A percentile compares a stretch with the other conserved stretches of the same genome.
These are phyloP conservation scores for Pentamera pediparva DNA, from an alignment of 53 echinoderm and acorn worm species.

Conservation along the genomic window DNA sequence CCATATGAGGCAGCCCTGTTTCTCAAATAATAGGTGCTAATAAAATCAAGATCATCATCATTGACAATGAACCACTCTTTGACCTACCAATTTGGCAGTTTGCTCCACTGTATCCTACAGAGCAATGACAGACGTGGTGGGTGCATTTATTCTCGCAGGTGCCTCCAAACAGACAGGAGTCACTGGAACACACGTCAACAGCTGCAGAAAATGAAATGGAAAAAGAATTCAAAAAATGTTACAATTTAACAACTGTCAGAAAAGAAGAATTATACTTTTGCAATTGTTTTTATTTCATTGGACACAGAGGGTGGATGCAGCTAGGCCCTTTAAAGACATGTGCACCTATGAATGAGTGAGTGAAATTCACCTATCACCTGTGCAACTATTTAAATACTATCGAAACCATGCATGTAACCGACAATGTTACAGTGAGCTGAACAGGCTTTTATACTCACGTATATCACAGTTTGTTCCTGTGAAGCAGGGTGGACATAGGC, in stretches of 20 bases:
- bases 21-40: background rate
- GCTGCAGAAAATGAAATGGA: background rate
- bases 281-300: background rate
- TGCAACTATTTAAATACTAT: too few species aligned
- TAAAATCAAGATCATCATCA: background rate
- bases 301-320: background rate
- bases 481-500: slow-evolving; percentile 51
- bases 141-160: slow-evolving; percentile 47
- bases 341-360: too few species aligned
- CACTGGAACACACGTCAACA: slow-evolving; percentile 8
- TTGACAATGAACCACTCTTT: background rate
- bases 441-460: background rate
- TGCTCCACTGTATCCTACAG: slow-evolving; percentile 39
- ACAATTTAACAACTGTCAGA: background rate
- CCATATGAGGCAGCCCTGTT: background rate
- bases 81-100: slow-evolving; percentile 56
- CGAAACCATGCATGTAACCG: too few species aligned
- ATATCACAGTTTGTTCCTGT: slow-evolving; percentile 49
- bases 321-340: too few species aligned
- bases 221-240: background rate
- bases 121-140: slow-evolving; percentile 52
- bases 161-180: slow-evolving; percentile 45
- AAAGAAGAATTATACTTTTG: background rate
- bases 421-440: too few species aligned
- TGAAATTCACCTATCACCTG: too few species aligned